A percentile compares a stretch with the other conserved stretches of the same genome.
These are phyloP conservation scores for Tetrao urogallus DNA, from an alignment of 2,113 vertebrate species.

Conservation along the genomic window DNA sequence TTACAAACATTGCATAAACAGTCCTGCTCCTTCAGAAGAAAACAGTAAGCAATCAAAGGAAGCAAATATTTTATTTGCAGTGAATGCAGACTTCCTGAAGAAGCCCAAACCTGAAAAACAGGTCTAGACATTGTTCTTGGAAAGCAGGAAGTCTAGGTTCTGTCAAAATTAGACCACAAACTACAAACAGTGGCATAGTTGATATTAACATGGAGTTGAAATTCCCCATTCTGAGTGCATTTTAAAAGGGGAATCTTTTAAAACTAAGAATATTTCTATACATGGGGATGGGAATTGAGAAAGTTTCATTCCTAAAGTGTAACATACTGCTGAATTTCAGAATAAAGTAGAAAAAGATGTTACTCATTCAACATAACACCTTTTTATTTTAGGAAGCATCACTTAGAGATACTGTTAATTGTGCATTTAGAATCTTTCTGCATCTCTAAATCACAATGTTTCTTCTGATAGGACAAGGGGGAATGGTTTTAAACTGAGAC, in stretches of 20 bases:
- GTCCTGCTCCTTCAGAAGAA: neutral
- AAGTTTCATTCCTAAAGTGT: neutral
- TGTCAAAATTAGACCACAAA: neutral
- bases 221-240: neutral
- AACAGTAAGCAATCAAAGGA: neutral
- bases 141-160: neutral
- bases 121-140: neutral
- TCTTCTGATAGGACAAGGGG: neutral
- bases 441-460: neutral
- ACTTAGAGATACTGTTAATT: neutral
- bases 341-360: neutral
- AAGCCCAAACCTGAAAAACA: neutral
- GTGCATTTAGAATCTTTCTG: neutral
- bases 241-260: neutral
- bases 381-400: neutral
- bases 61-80: constrained; percentile 5
- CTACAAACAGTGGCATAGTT: neutral
- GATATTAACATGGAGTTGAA: neutral
- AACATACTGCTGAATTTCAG: neutral
- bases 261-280: neutral
- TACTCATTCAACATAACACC: neutral
- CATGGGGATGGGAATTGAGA: neutral
- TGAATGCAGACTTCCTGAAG: neutral
- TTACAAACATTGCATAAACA: neutral
- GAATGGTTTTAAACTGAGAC: too few species aligned